Base-by-base conservation (phyloP, 2,797 vertebrate species). In the Leuciscus waleckii region DNA sequence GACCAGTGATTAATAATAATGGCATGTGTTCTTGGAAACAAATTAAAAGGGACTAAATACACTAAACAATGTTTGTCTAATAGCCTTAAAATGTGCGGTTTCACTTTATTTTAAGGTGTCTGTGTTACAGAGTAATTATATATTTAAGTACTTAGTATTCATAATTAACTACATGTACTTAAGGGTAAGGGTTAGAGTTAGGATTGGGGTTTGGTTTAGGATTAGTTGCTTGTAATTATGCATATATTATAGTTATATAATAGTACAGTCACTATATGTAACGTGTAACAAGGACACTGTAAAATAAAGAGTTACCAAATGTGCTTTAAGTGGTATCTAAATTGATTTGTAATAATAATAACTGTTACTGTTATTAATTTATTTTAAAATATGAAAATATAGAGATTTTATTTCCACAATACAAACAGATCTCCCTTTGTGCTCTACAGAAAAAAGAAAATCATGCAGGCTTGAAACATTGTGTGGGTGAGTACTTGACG, bases 401-500 rank as follows among this genome's bases (percentile, higher is more conserved):
- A 11, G 13, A 11, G 13, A 23, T 35, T 14, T 35, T 51, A 46
- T 46, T 13, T 5, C 14, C 32, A 21, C 3, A n/a, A 9, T 37
- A 76, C 51, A 56, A 56, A 39, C 35, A 39, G 11, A 37, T 58
- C 21, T 58, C 14, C 21, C 21, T 39, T 58, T 77, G 51, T 77
- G 51, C 32, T 17, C 13, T 21, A 76, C 51, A 37, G 21, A 9
- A 58, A 2, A 63, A 37, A 37, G 46, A 14, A 11, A 76, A 35
- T 37, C 35, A n/a, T 56, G 51, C 51, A 39, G 32, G 32, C 39
- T 39, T n/a, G 13, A 23, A 56, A 58, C 32, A 77, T 39, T 14
- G 14, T 76, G 61, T 79, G 78, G 78, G 78, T 29, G 78, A 35
- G 41, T 8, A 49, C 39, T 46, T 35, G 11, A 79, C 23, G 39